Conservation (phyloP, 37 sponge, comb jelly and placozoan species). For the Aphrocallistes beatrix region DNA sequence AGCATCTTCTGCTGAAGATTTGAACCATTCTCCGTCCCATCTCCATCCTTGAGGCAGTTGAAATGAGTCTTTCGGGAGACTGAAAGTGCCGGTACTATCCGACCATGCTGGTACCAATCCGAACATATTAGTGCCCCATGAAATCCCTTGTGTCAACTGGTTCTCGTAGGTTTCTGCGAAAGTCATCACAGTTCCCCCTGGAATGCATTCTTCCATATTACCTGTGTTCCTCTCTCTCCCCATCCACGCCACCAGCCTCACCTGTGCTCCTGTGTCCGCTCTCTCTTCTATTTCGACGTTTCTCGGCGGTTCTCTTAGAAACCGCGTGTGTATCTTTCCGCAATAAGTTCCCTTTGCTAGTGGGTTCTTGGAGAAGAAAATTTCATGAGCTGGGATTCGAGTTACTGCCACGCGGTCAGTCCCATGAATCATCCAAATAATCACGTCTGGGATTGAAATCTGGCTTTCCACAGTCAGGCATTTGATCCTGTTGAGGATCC, state of each 20-base stretch:
- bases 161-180: conserved; percentile 16
- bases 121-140: neutral
- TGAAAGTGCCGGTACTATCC: neutral
- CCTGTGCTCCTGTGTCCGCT: neutral
- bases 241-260: neutral
- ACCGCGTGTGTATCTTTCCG: conserved; percentile 35
- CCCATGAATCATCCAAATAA: conserved; percentile 59
- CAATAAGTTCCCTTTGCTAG: conserved; percentile 35
- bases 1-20: conserved; percentile 8
- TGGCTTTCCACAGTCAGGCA: conserved; percentile 20
- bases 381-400: conserved; percentile 46
- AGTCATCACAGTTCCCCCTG: neutral
- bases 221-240: neutral
- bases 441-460: conserved; percentile 59
- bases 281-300: neutral
- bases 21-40: neutral
- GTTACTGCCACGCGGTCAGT: conserved; percentile 52
- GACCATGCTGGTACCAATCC: conserved; percentile 10
- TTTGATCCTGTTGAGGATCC: neutral
- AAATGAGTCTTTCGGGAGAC: neutral
- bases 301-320: conserved; percentile 25
- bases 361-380: conserved; percentile 33
- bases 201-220: neutral
- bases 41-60: neutral
- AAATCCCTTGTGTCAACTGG: neutral